Percentiles rank a stretch among this genome's conserved stretches.
These are phyloP conservation scores for Elegia similella DNA, from an alignment of 2,888 invertebrate genomes.

Conservation along the genomic window DNA sequence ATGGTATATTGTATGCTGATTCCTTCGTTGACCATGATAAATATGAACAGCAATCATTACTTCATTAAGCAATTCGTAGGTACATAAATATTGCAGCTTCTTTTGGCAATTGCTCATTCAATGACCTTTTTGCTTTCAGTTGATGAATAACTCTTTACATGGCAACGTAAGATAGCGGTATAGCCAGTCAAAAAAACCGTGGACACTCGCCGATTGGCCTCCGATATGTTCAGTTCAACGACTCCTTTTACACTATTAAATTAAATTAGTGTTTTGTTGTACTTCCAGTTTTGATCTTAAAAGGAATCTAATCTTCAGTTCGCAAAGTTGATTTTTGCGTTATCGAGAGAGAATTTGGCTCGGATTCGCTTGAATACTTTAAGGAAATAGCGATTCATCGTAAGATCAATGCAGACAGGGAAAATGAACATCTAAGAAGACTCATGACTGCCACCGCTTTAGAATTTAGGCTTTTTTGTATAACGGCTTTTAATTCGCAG, in stretches of 20 bases:
- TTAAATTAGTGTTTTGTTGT: constrained; percentile 57
- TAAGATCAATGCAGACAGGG: constrained; percentile 38
- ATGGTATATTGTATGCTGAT: neutral
- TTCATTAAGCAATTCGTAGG: neutral
- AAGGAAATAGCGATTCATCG: constrained; percentile 52
- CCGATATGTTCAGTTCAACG: constrained; percentile 49
- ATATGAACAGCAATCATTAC: neutral
- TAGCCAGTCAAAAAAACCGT: constrained; percentile 45
- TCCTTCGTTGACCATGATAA: neutral
- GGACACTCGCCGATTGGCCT: constrained; percentile 40
- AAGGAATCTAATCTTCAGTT: constrained; percentile 36
- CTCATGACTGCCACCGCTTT: constrained; percentile 5
- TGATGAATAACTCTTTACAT: constrained; percentile 27
- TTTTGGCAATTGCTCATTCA: constrained; percentile 24
- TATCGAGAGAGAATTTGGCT: constrained; percentile 37
- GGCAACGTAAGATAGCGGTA: constrained; percentile 43
- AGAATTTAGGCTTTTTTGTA: neutral
- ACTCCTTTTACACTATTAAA: constrained; percentile 52
- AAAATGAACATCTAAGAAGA: constrained; percentile 30
- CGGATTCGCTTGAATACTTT: constrained; percentile 64
- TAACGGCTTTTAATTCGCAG: neutral
- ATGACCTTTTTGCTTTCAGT: constrained; percentile 23
- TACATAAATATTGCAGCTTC: constrained; percentile 13
- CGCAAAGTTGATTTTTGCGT: constrained; percentile 40
- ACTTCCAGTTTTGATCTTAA: constrained; percentile 53